phyloP scores from a whole-genome alignment of 2,797 vertebrate species.

The Pseudomugil gertrudae region DNA sequence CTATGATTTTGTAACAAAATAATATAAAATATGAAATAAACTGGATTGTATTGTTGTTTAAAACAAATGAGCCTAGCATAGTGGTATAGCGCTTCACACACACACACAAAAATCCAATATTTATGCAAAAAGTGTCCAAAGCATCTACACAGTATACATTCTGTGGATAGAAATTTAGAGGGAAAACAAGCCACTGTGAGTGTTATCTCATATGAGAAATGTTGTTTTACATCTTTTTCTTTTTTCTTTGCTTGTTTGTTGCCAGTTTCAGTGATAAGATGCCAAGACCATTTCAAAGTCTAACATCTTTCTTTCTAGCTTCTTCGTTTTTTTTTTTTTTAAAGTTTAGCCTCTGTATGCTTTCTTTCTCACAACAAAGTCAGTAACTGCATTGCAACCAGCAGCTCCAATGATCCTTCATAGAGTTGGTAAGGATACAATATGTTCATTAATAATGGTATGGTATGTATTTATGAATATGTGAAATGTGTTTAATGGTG shows the following conservation, averaged over 20 bases:
- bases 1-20: conserved; percentile 10
- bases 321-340: background rate
- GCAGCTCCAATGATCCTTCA: background rate
- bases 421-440: background rate
- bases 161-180: background rate
- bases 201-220: background rate
- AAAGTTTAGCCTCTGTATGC: background rate
- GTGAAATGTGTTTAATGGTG: too few species aligned
- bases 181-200: background rate
- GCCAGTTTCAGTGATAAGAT: background rate
- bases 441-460: background rate
- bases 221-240: background rate
- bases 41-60: background rate
- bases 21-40: conserved; percentile 24
- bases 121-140: background rate
- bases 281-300: background rate
- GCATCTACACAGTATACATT: background rate
- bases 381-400: background rate
- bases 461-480: too few species aligned
- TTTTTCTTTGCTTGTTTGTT: background rate
- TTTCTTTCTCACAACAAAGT: background rate
- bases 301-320: background rate
- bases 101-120: background rate
- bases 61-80: conserved; percentile 16
- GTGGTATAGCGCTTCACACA: conserved; percentile 6